Evolutionary conservation across 2,888 invertebrate genomes (phyloP).

Genomic region (Melikaiella ostensackeni): DNA sequence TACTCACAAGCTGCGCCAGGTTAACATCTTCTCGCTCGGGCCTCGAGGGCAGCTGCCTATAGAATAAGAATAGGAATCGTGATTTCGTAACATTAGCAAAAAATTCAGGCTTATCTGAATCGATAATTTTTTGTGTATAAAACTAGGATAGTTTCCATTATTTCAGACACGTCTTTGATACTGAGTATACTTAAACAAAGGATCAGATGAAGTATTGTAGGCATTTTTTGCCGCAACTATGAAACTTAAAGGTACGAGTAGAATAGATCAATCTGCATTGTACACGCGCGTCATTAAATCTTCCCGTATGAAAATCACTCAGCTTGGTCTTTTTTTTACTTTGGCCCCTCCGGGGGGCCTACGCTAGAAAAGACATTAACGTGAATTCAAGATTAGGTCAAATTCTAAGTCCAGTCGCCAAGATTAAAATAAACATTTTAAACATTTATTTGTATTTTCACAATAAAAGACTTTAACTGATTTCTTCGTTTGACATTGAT

Average conservation of each 20-base stretch:
- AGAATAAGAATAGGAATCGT: not conserved
- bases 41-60: slow-evolving; percentile 2
- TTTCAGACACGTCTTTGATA: not conserved
- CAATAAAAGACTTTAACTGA: too few species aligned
- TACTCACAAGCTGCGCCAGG: slow-evolving; percentile 45
- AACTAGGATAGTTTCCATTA: not conserved
- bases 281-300: not conserved
- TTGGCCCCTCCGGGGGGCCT: too few species aligned
- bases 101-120: not conserved
- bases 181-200: not conserved
- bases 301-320: not conserved
- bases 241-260: not conserved
- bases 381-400: too few species aligned
- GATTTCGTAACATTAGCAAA: not conserved
- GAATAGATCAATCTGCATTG: not conserved
- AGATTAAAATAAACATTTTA: too few species aligned
- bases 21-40: not conserved
- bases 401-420: too few species aligned
- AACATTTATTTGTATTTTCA: too few species aligned
- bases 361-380: too few species aligned
- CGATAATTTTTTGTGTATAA: not conserved
- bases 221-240: not conserved
- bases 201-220: not conserved
- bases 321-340: not conserved
- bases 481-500: too few species aligned